Base-by-base conservation (phyloP, 2,113 vertebrate genomes). In the Aepyceros melampus region DNA sequence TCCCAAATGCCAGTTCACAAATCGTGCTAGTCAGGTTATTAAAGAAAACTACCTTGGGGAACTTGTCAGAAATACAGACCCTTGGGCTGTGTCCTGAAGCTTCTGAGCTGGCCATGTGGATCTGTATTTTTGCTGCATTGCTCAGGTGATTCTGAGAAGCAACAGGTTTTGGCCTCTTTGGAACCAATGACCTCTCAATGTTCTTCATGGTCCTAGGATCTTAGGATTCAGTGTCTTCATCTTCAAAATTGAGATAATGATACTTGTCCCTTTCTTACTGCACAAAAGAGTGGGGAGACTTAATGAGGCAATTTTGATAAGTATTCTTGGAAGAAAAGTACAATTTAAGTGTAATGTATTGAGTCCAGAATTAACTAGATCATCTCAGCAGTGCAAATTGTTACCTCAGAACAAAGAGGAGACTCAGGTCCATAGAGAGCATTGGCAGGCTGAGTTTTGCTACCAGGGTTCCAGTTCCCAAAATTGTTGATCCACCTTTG, bases 221-320 rank as follows among this genome's bases (percentile, higher is more conserved):
- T 94, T 82, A 67, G 25, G 40, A 87, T 94, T 90, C 87, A 79
- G 6, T 49, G 45, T 97, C 89, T 96, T 96, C 55, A 56, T 88
- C 71, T 92, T 97, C 45, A 53, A 55, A 97, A 96, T 81, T 81
- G 79, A 96, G 36, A 47, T 87, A 91, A 96, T 93, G 62, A 14
- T 58, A n/a, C 74, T 84, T 92, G 95, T 92, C 62, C 87, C 29
- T 92, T 97, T 89, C 40, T 93, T 89, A 51, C 49, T 55, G 71
- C 86, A 91, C 89, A 58, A 51, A 62, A 62, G 89, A 92, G 33
- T 62, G 64, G 55, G 84, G 79, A 98, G 84, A 96, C 96, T 84
- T 98, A 91, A 98, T 45, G 78, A 95, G 89, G 74, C 79, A 97
- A 95, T 98, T 96, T 97, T 96, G 21, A 7, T 87, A 97, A 97